Conservation (phyloP, 2,888 invertebrate genomes). For the Netelia inedita region DNA sequence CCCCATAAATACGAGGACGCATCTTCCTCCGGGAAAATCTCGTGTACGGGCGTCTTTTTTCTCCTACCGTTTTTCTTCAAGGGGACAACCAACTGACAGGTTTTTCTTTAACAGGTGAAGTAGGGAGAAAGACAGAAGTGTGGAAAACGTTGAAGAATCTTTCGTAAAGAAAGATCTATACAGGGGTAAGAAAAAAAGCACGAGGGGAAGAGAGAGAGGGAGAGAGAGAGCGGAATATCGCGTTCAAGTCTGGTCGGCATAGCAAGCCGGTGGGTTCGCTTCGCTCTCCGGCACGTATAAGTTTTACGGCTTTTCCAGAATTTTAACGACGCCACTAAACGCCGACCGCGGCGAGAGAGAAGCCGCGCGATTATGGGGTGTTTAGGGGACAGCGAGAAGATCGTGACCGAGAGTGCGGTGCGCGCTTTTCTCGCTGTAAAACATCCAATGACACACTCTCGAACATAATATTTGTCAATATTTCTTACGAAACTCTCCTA, state of each 20-base stretch:
- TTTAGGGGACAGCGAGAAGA: slow-evolving; percentile 69
- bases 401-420: slow-evolving; percentile 14
- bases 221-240: slow-evolving; percentile 34
- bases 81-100: slow-evolving; percentile 31
- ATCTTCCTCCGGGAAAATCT: slow-evolving; percentile 63
- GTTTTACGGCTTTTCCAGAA: slow-evolving; percentile 84
- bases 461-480: slow-evolving; percentile 13
- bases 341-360: slow-evolving; percentile 55
- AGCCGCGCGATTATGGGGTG: slow-evolving; percentile 75
- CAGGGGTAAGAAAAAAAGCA: background rate
- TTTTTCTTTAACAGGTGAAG: slow-evolving; percentile 41
- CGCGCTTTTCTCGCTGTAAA: slow-evolving; percentile 66
- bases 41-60: slow-evolving; percentile 62
- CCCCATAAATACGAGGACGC: slow-evolving; percentile 79
- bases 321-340: slow-evolving; percentile 83
- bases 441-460: slow-evolving; percentile 55
- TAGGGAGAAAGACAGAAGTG: slow-evolving; percentile 32
- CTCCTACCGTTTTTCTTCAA: slow-evolving; percentile 58
- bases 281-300: slow-evolving; percentile 68
- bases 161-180: slow-evolving; percentile 27
- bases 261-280: slow-evolving; percentile 14
- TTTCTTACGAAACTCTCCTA: background rate
- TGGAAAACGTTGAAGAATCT: slow-evolving; percentile 29
- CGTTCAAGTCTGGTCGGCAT: slow-evolving; percentile 37
- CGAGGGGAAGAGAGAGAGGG: slow-evolving; percentile 10